Percentiles rank a stretch among this genome's conserved stretches.
phyloP scores from a whole-genome alignment of 2,888 invertebrate genomes.

The Bimastos eiseni region DNA sequence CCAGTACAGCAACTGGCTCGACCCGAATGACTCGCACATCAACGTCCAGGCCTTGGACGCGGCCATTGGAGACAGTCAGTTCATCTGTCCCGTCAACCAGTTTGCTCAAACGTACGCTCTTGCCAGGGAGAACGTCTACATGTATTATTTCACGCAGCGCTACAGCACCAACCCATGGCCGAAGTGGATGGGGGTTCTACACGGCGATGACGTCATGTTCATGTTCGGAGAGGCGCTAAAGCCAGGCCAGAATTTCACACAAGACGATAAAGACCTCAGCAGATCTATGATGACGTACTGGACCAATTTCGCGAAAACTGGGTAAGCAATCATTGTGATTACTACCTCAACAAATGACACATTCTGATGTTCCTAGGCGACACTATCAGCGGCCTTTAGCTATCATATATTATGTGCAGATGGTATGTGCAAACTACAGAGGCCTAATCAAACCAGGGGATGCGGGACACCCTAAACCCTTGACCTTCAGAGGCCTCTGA shows the following conservation, averaged over 20 bases:
- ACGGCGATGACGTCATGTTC: conserved; percentile 91
- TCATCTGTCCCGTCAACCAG: conserved; percentile 91
- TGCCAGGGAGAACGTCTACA: conserved; percentile 83
- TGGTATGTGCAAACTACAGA: no score
- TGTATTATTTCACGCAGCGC: conserved; percentile 84
- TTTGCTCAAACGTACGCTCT: conserved; percentile 86
- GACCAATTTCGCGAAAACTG: conserved; percentile 56
- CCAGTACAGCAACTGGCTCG: conserved; percentile 89
- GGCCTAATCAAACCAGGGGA: no score
- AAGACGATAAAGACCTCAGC: conserved; percentile 81
- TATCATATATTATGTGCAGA: no score
- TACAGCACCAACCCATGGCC: conserved; percentile 85
- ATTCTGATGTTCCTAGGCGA: no score
- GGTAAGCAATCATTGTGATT: conserved; percentile 36
- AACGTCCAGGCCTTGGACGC: conserved; percentile 85
- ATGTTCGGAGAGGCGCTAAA: conserved; percentile 86
- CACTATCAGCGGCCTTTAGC: no score
- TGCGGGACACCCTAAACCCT: no score
- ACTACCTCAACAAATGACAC: no score
- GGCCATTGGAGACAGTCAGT: conserved; percentile 91
- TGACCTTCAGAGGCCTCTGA: no score
- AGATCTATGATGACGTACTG: conserved; percentile 83
- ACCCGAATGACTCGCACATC: conserved; percentile 80
- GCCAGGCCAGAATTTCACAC: conserved; percentile 77
- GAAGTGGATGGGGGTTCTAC: conserved; percentile 93